Evolutionary conservation across 2,797 vertebrate species (phyloP).

Genomic region (Anomalospiza imberbis): DNA sequence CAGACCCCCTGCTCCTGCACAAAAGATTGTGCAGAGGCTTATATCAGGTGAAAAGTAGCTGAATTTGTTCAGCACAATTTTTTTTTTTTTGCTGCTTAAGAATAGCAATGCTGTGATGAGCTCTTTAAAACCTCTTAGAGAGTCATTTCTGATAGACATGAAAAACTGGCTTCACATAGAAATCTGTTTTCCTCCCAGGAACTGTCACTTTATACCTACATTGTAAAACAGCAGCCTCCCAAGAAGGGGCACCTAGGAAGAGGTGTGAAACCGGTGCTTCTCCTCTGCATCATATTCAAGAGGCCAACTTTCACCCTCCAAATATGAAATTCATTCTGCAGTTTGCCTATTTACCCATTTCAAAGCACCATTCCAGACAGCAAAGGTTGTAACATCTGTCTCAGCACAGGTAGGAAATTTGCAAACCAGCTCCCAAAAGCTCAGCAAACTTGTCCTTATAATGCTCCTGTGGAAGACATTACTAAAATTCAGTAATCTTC

Average conservation of each 20-base stretch:
- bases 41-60: not conserved
- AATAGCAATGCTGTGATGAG: not conserved
- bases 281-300: not conserved
- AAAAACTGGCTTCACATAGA: not conserved
- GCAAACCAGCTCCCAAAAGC: not conserved
- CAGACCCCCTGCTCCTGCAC: not conserved
- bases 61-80: not conserved
- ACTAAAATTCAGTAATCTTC: not conserved
- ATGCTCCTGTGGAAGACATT: rapidly evolving
- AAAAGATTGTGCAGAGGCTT: not conserved
- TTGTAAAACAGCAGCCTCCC: not conserved
- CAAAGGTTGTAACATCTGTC: not conserved
- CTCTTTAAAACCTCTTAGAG: not conserved
- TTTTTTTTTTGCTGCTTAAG: not conserved
- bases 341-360: not conserved
- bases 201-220: not conserved
- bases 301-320: not conserved
- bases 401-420: not conserved
- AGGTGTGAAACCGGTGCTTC: not conserved
- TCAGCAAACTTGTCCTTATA: not conserved
- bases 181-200: not conserved
- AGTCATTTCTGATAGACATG: not conserved
- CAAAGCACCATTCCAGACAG: not conserved
- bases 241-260: not conserved
- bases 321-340: not conserved